These are phyloP conservation scores for Tonatia bakeri DNA, from an alignment of 2,113 vertebrate species.

Conservation along the genomic window DNA sequence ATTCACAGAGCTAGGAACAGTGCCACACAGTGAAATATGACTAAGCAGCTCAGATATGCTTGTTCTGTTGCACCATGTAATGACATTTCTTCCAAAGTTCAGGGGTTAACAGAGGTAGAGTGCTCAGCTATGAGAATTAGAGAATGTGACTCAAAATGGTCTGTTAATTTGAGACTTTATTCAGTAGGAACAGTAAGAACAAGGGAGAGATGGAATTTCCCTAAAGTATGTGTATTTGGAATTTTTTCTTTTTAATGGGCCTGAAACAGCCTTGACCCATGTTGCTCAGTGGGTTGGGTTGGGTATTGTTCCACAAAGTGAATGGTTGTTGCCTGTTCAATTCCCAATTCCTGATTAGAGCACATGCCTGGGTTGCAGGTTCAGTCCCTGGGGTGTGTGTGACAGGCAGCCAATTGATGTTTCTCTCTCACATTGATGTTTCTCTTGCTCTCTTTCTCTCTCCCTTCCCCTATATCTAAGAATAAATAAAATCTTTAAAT, in stretches of 20 bases:
- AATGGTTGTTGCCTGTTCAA: too few relatives aligned
- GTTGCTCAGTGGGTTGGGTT: too few relatives aligned
- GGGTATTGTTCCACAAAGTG: too few relatives aligned
- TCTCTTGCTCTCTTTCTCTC: too few relatives aligned
- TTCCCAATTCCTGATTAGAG: too few relatives aligned
- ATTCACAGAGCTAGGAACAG: conserved; percentile 3
- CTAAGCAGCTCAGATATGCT: conserved; percentile 57
- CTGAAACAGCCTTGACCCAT: not conserved
- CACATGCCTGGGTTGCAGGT: too few relatives aligned
- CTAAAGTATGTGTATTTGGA: conserved; percentile 47
- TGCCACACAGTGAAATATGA: conserved; percentile 35
- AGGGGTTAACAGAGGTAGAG: conserved; percentile 28
- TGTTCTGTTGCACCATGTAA: not conserved
- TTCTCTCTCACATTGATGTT: too few relatives aligned
- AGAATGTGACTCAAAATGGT: conserved; percentile 40
- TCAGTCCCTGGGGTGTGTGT: too few relatives aligned
- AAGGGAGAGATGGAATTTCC: conserved; percentile 3
- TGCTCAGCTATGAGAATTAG: conserved; percentile 46
- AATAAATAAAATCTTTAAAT: too few relatives aligned
- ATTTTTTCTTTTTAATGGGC: not conserved
- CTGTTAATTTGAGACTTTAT: conserved; percentile 30
- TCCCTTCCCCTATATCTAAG: too few relatives aligned
- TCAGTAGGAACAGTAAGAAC: conserved; percentile 3
- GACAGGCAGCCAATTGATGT: too few relatives aligned
- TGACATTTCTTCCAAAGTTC: conserved; percentile 63